These are phyloP conservation scores for Sphaerodactylus townsendi DNA, from an alignment of 2,113 vertebrate species.

Conservation along the genomic window DNA sequence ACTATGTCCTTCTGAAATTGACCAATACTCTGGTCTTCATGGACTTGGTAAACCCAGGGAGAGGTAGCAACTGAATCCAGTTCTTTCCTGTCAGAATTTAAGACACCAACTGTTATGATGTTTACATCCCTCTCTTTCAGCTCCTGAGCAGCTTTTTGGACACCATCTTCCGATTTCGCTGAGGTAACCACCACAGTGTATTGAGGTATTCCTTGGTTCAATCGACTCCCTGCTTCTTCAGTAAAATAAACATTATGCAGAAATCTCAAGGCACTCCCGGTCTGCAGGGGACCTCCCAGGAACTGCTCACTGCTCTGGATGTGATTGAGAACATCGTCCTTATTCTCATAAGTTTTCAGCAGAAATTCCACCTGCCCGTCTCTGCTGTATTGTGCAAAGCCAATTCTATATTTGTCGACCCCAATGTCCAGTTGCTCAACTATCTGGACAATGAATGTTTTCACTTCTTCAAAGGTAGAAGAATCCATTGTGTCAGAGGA, in stretches of 20 bases:
- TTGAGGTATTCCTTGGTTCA: constrained; percentile 69
- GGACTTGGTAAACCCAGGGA: constrained; percentile 28
- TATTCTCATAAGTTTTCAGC: constrained; percentile 69
- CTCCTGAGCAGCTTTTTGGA: constrained; percentile 49
- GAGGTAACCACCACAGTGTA: constrained; percentile 77
- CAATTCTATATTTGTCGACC: constrained; percentile 69
- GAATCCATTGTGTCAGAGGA: constrained; percentile 51
- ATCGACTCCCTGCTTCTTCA: constrained; percentile 65
- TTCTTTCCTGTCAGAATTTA: constrained; percentile 45
- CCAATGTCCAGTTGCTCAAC: constrained; percentile 71
- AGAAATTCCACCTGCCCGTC: constrained; percentile 72
- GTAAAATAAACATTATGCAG: constrained; percentile 70
- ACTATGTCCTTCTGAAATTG: constrained; percentile 38
- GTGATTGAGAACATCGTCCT: constrained; percentile 42
- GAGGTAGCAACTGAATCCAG: constrained; percentile 52
- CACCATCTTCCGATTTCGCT: constrained; percentile 69
- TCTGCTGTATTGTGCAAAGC: constrained; percentile 78
- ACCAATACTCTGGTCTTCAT: neutral
- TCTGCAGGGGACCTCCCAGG: constrained; percentile 56
- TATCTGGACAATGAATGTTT: constrained; percentile 54
- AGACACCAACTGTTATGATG: constrained; percentile 69
- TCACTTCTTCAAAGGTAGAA: constrained; percentile 61
- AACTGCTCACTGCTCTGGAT: constrained; percentile 53
- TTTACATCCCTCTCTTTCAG: constrained; percentile 72
- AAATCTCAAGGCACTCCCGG: constrained; percentile 66